Conservation (phyloP, 2,888 invertebrate species). For the Himalopsyche tibetana region DNA sequence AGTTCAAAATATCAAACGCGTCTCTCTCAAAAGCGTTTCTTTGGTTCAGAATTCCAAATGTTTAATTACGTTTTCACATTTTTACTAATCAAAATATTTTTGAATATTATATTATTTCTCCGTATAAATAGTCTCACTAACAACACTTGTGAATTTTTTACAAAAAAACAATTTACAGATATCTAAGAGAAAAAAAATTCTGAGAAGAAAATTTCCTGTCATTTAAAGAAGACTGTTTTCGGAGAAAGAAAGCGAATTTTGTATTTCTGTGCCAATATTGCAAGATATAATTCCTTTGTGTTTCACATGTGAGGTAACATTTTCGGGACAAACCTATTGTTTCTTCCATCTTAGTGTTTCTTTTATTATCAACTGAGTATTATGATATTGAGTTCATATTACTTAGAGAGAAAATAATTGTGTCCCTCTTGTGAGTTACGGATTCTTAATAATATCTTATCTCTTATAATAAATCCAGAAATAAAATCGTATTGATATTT, state of each 20-base stretch:
- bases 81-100: not conserved
- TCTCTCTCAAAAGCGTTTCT: too few species aligned
- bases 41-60: too few species aligned
- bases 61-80: too few species aligned
- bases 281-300: constrained; percentile 12
- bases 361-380: constrained; percentile 12
- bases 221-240: not conserved
- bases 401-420: constrained; percentile 13
- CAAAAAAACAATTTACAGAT: not conserved
- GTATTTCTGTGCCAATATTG: constrained; percentile 19
- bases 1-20: too few species aligned
- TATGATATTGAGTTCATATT: constrained; percentile 20
- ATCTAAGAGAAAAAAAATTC: not conserved
- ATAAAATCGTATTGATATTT: not conserved
- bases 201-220: constrained; percentile 8
- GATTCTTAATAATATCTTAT: constrained; percentile 32
- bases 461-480: not conserved
- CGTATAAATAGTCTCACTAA: not conserved
- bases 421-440: not conserved
- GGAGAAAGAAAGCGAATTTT: not conserved
- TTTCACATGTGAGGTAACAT: not conserved
- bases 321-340: not conserved
- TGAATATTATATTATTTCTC: not conserved
- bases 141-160: too few species aligned
- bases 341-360: constrained; percentile 5